A percentile compares a stretch with the other conserved stretches of the same genome.
phyloP scores from a whole-genome alignment of 2,888 invertebrate species.

The Ichneumoninae sp. region DNA sequence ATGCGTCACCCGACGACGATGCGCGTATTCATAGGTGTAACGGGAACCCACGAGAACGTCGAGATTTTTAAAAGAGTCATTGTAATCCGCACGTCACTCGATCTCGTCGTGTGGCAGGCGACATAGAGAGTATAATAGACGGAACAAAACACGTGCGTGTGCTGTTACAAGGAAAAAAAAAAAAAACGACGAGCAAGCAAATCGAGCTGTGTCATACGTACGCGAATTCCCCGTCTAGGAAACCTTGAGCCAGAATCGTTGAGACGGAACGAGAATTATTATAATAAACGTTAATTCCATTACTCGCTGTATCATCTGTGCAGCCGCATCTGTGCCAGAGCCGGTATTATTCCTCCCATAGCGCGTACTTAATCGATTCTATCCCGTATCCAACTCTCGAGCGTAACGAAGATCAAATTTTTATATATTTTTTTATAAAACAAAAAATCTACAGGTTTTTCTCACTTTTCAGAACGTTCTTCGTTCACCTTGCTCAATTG shows the following conservation, averaged over 20 bases:
- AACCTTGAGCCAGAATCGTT: conserved; percentile 83
- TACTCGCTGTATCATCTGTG: conserved; percentile 53
- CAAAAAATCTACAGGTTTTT: neutral
- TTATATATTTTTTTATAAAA: neutral
- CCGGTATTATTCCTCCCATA: conserved; percentile 4
- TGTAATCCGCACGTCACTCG: conserved; percentile 50
- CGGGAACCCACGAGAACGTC: conserved; percentile 3
- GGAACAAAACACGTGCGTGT: conserved; percentile 23
- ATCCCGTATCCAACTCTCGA: neutral
- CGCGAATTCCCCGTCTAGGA: conserved; percentile 66
- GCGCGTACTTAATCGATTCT: conserved; percentile 10
- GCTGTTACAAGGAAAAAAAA: conserved; percentile 19
- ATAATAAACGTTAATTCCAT: conserved; percentile 74
- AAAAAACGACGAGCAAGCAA: conserved; percentile 34
- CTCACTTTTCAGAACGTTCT: neutral
- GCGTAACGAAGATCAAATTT: neutral
- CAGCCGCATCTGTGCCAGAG: conserved; percentile 39
- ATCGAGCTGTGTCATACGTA: conserved; percentile 54
- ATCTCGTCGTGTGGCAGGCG: neutral
- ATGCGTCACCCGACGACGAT: conserved; percentile 50
- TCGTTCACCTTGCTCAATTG: neutral
- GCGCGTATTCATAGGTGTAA: conserved; percentile 23
- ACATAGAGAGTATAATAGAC: conserved; percentile 14
- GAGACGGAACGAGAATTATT: conserved; percentile 79
- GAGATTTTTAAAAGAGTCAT: conserved; percentile 39